Conservation (phyloP, 2,888 invertebrate genomes). For the Dynastes grantii region DNA sequence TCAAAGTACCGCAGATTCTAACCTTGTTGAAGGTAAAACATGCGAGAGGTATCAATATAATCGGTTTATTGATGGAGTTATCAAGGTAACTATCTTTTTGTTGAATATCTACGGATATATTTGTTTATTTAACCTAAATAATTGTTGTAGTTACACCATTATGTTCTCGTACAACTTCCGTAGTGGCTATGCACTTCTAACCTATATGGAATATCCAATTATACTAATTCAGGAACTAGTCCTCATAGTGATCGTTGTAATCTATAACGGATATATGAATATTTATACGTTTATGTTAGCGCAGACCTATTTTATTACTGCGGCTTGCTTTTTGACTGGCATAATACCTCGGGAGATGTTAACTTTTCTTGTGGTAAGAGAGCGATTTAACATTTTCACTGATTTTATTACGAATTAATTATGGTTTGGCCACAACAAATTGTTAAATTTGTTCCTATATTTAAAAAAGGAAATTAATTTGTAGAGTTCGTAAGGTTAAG, state of each 20-base stretch:
- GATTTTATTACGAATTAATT: constrained; percentile 7
- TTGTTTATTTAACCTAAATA: constrained; percentile 2
- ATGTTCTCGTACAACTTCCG: constrained; percentile 87
- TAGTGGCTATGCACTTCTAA: constrained; percentile 81
- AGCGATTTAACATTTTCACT: not conserved
- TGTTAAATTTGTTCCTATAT: too few species aligned
- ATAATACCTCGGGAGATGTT: constrained; percentile 72
- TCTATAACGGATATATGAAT: constrained; percentile 77
- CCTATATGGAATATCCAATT: constrained; percentile 89
- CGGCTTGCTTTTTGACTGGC: constrained; percentile 70
- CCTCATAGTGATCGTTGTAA: constrained; percentile 80
- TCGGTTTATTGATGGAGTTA: constrained; percentile 80
- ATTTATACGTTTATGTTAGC: constrained; percentile 66
- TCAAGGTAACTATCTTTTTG: constrained; percentile 74
- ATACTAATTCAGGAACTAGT: constrained; percentile 84
- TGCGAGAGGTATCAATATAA: constrained; percentile 79
- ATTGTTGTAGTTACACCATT: constrained; percentile 81
- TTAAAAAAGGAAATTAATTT: too few species aligned
- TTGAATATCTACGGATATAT: constrained; percentile 29
- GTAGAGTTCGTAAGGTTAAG: too few species aligned
- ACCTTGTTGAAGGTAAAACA: constrained; percentile 78
- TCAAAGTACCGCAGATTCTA: constrained; percentile 89
- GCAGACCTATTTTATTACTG: constrained; percentile 69
- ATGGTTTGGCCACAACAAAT: not conserved
- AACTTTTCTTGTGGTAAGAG: constrained; percentile 76